Conservation (phyloP, 2,113 vertebrate species). For the Pseudorectes ferrugineus region DNA sequence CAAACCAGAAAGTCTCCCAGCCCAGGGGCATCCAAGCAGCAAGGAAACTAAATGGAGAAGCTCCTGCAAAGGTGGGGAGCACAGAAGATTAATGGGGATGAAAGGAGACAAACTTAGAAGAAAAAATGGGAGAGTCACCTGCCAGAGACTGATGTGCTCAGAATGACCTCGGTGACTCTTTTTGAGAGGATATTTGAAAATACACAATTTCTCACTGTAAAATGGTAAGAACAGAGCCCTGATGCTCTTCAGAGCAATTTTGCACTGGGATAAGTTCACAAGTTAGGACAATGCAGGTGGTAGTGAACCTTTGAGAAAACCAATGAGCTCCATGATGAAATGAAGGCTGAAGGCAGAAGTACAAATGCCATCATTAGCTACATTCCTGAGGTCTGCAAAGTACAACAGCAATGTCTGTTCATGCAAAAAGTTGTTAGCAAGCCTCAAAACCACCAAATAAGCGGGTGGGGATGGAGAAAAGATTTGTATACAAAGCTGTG, state of each 20-base stretch:
- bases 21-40: neutral
- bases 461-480: neutral
- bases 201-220: neutral
- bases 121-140: neutral
- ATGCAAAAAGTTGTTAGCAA: constrained; percentile 54
- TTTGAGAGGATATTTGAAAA: neutral
- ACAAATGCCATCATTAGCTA: neutral
- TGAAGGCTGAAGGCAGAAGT: neutral
- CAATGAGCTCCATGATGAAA: neutral
- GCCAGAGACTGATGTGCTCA: neutral
- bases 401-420: constrained; percentile 22
- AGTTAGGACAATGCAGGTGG: neutral
- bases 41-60: neutral
- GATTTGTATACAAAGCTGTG: constrained; percentile 45
- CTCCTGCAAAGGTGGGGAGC: neutral
- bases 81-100: neutral
- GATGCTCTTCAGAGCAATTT: neutral
- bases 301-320: neutral
- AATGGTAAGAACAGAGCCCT: neutral
- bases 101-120: neutral
- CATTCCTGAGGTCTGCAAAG: neutral
- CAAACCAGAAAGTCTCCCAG: neutral
- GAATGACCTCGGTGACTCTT: neutral
- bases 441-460: constrained; percentile 4
- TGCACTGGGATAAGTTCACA: neutral